Base-by-base conservation (phyloP, 2,797 vertebrate genomes). In the Karalla daura region DNA sequence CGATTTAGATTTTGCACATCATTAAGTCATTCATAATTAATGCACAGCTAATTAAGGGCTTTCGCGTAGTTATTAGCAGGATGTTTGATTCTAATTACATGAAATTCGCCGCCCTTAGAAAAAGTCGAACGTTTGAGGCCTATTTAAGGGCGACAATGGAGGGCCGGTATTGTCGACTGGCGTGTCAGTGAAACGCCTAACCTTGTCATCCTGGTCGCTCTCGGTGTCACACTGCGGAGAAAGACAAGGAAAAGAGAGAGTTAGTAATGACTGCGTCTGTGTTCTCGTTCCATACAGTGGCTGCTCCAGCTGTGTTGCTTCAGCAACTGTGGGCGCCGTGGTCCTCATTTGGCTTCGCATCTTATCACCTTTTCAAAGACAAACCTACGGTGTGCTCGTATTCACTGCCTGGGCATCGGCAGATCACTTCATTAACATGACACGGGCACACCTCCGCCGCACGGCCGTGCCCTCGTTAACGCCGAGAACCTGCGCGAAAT, bases 171-270 rank as follows among this genome's bases (percentile, higher is more conserved):
- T 13, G 64, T 44, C 43, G 30, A 30, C n/a, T 24, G 12, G 18
- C 24, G 6, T 64, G 45, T 14, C 33, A 59, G 20, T 23, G 32
- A 79, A 25, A 11, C n/a, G 5, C 24, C 88, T 92, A 96, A 98
- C 97, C 96, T 98, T 98, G 87, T 96, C 96, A 78, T 98, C 96
- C 79, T 95, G 96, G 86, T 98, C 97, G 45, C 95, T 98, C 90
- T 97, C 96, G 0, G 96, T 98, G 92, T 98, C 96, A 73, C 97
- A 97, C 97, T 94, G 90, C 17, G 87, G 90, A 60, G 74, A 8
- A 33, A 33, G 14, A 33, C 11, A 33, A 33, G 7, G 8, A 13
- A 33, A 33, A 14, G 28, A 30, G 2, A 30, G 28, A 30, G 5
- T 63, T 23, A 68, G 35, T 14, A 74, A 18, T 18, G 44, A 45